Percentiles rank a stretch among this genome's conserved stretches.
Conservation (phyloP, 2,113 vertebrate species). For the Macrotis lagotis region DNA sequence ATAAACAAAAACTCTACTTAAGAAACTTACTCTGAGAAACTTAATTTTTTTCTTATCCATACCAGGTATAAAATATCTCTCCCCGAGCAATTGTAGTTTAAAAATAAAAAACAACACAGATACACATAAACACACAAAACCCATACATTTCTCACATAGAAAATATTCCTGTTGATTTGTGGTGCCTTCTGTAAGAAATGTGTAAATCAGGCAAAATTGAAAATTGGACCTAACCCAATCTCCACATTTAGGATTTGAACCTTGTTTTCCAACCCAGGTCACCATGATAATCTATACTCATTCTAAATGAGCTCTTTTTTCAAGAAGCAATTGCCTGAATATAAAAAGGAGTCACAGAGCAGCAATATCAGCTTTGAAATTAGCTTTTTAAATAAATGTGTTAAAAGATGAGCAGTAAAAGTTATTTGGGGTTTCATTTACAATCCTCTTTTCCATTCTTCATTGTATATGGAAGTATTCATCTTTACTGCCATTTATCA, state of each 20-base stretch:
- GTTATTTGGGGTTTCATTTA: background rate
- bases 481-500: background rate
- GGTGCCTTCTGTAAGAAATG: background rate
- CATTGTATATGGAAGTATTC: background rate
- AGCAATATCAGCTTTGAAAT: background rate
- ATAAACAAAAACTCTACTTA: background rate
- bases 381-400: background rate
- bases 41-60: background rate
- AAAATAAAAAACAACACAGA: constrained; percentile 11
- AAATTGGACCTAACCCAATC: background rate
- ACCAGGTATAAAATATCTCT: background rate
- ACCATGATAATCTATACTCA: background rate
- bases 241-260: background rate
- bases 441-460: background rate
- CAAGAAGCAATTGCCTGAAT: background rate
- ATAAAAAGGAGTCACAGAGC: background rate
- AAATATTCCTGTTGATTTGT: background rate
- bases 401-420: background rate
- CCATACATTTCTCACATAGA: background rate
- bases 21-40: background rate
- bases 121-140: background rate
- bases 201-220: background rate
- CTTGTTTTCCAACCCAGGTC: background rate
- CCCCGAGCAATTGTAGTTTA: background rate
- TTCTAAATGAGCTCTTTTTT: background rate